Conservation (phyloP, 1,140 invertebrate species). For the Penaeus chinensis region DNA sequence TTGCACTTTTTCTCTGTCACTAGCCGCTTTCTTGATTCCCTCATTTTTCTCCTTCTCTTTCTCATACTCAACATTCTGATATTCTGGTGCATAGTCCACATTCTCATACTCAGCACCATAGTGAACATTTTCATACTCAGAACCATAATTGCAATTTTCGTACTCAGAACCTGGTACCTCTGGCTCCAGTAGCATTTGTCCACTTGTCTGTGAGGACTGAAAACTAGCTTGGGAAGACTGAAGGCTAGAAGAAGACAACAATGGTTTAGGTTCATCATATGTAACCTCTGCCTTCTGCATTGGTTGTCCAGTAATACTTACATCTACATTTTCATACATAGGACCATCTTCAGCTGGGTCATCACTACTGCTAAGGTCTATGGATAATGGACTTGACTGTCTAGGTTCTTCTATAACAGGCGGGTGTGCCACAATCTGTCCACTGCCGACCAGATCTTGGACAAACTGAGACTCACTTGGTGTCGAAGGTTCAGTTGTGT, state of each 20-base stretch:
- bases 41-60: conserved; percentile 37
- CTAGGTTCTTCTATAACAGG: conserved; percentile 43
- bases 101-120: conserved; percentile 63
- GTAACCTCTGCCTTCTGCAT: background rate
- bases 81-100: conserved; percentile 56
- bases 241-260: conserved; percentile 32
- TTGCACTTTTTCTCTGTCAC: conserved; percentile 29
- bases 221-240: conserved; percentile 56
- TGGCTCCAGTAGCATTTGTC: conserved; percentile 33
- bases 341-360: conserved; percentile 61
- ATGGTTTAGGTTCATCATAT: conserved; percentile 29
- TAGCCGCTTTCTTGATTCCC: conserved; percentile 6
- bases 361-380: conserved; percentile 63
- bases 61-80: conserved; percentile 41
- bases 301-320: conserved; percentile 13
- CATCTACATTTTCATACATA: conserved; percentile 62
- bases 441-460: conserved; percentile 41
- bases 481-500: conserved; percentile 63
- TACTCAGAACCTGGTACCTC: conserved; percentile 31
- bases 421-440: conserved; percentile 36
- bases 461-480: conserved; percentile 64
- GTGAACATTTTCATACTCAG: conserved; percentile 55
- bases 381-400: conserved; percentile 60
- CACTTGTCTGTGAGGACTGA: conserved; percentile 35
- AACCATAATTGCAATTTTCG: conserved; percentile 46